A percentile compares a stretch with the other conserved stretches of the same genome.
Evolutionary conservation across 2,888 invertebrate species (phyloP).

Genomic region (Therioaphis trifolii): DNA sequence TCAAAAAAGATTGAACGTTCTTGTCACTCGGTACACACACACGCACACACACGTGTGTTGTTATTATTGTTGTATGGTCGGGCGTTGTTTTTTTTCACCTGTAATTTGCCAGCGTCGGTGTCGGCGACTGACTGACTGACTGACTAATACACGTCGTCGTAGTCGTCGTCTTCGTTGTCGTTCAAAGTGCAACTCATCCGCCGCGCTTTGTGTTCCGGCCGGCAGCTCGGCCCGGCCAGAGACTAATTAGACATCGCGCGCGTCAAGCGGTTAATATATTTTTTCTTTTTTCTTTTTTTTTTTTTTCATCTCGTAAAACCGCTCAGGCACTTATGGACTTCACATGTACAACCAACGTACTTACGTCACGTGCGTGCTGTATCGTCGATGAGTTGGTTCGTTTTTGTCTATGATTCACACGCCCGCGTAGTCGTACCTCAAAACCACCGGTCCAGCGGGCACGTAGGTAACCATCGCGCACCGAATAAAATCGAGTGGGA

Average conservation of each 20-base stretch:
- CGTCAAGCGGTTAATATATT: constrained; percentile 1
- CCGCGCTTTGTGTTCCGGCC: constrained; percentile 6
- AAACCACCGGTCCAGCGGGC: too few species aligned
- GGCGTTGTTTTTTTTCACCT: background rate
- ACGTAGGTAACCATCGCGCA: too few species aligned
- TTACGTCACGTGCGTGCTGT: too few species aligned
- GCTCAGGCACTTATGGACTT: too few species aligned
- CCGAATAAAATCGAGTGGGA: too few species aligned
- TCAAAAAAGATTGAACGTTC: constrained; percentile 38
- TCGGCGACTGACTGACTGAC: background rate
- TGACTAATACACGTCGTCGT: background rate
- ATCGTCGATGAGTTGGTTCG: too few species aligned
- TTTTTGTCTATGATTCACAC: too few species aligned
- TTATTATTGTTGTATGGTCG: background rate
- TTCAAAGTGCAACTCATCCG: constrained; percentile 37
- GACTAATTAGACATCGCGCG: background rate
- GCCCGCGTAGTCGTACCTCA: too few species aligned
- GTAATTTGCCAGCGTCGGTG: constrained; percentile 35
- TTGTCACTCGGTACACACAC: background rate
- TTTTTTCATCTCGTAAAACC: background rate
- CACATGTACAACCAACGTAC: too few species aligned
- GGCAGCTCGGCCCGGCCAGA: background rate
- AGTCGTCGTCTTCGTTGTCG: constrained; percentile 1
- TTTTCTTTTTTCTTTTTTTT: background rate
- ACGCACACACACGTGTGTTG: background rate